phyloP scores from a whole-genome alignment of 2,797 vertebrate species.

The Siniperca obscura region DNA sequence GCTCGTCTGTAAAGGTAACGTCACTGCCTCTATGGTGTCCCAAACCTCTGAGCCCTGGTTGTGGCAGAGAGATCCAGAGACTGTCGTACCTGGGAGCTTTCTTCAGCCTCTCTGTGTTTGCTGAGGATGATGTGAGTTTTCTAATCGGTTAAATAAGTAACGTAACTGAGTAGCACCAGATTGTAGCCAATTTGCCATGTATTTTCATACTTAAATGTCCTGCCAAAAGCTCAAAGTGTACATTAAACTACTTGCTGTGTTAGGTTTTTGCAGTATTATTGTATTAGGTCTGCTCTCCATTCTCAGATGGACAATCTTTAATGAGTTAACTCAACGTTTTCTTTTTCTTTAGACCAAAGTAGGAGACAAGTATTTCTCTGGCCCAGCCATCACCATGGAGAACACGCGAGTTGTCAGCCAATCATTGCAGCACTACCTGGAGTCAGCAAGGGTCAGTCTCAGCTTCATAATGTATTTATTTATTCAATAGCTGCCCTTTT shows the following conservation, averaged over 20 bases:
- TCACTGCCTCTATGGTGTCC: constrained; percentile 95
- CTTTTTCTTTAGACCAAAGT: constrained; percentile 89
- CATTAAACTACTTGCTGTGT: too few relatives aligned
- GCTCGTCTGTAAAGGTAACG: constrained; percentile 83
- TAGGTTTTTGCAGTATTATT: too few relatives aligned
- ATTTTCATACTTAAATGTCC: neutral
- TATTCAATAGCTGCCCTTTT: neutral
- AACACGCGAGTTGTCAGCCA: constrained; percentile 98
- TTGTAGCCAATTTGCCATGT: neutral
- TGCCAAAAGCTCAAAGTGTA: neutral
- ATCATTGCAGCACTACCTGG: constrained; percentile 97
- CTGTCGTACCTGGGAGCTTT: constrained; percentile 95
- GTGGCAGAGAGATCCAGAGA: constrained; percentile 95
- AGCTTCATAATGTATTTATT: neutral
- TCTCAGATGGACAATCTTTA: neutral
- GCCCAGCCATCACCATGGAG: constrained; percentile 97
- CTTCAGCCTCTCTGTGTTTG: constrained; percentile 98
- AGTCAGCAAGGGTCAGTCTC: constrained; percentile 91
- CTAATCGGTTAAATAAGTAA: neutral
- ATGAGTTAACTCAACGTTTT: neutral
- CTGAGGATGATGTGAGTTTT: constrained; percentile 95
- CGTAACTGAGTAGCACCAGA: neutral
- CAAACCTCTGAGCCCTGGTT: constrained; percentile 93
- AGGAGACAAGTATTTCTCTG: constrained; percentile 99
- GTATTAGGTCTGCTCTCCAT: too few relatives aligned